Evolutionary conservation across 2,888 invertebrate species (phyloP).

Genomic region (Apodemia hepburni): DNA sequence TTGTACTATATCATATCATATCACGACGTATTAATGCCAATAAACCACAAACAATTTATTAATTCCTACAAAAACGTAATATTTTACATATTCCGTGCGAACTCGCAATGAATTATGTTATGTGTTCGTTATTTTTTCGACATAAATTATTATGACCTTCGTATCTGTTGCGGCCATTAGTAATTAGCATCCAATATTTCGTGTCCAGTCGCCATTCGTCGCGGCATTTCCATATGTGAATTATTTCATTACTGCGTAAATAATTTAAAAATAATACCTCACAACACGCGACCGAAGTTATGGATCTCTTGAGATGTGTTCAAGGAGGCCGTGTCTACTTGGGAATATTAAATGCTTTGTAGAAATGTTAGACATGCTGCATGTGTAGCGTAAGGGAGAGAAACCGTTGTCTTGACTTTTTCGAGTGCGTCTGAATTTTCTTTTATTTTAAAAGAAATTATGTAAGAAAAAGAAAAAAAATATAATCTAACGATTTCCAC

Average conservation of each 20-base stretch:
- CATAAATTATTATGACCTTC: constrained; percentile 24
- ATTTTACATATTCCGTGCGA: neutral
- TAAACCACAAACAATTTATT: neutral
- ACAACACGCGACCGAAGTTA: constrained; percentile 68
- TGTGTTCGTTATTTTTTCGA: constrained; percentile 11
- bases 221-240: constrained; percentile 68
- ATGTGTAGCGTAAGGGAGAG: too few relatives aligned
- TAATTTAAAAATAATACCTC: constrained; percentile 74
- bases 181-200: constrained; percentile 42
- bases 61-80: neutral
- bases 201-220: constrained; percentile 62
- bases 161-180: constrained; percentile 29
- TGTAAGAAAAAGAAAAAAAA: too few relatives aligned
- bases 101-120: constrained; percentile 8
- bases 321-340: neutral
- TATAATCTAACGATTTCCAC: too few relatives aligned
- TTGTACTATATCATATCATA: too few relatives aligned
- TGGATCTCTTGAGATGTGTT: constrained; percentile 59
- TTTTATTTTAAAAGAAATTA: too few relatives aligned
- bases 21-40: too few relatives aligned
- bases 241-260: constrained; percentile 74
- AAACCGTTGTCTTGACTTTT: too few relatives aligned
- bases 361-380: constrained; percentile 4
- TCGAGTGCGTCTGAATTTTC: too few relatives aligned
- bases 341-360: neutral